These are phyloP conservation scores for Hesperophylax magnus DNA, from an alignment of 1,140 invertebrate species.

Conservation along the genomic window DNA sequence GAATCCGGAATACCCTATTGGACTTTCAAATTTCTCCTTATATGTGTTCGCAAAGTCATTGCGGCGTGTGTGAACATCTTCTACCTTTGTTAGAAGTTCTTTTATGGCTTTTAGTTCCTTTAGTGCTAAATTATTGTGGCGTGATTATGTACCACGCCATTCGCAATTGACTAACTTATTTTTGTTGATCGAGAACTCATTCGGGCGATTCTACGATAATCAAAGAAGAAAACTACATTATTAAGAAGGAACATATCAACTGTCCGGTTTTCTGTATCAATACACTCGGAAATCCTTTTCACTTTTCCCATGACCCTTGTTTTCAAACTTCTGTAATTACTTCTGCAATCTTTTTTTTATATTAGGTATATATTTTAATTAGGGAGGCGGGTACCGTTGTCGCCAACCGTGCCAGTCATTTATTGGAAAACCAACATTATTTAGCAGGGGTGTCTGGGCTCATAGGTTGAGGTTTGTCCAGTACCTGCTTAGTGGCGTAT, in stretches of 20 bases:
- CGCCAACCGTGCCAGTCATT: too few relatives aligned
- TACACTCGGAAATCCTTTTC: too few relatives aligned
- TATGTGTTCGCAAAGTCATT: slow-evolving; percentile 39
- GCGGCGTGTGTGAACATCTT: slow-evolving; percentile 48
- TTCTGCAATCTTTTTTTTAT: too few relatives aligned
- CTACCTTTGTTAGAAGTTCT: slow-evolving; percentile 47
- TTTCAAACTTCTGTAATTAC: too few relatives aligned
- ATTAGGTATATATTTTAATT: slow-evolving; percentile 2
- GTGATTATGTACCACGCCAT: background rate
- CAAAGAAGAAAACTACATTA: too few relatives aligned
- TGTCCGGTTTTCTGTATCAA: too few relatives aligned
- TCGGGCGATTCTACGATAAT: background rate
- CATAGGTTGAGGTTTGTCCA: too few relatives aligned
- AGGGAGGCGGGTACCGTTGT: background rate
- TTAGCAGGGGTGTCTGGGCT: too few relatives aligned
- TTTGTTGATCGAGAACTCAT: slow-evolving; percentile 1
- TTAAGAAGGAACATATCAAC: too few relatives aligned
- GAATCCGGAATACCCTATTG: slow-evolving; percentile 55
- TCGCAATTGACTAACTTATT: background rate
- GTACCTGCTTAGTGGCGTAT: too few relatives aligned
- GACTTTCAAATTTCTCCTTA: slow-evolving; percentile 55
- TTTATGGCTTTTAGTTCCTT: slow-evolving; percentile 41
- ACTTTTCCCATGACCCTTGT: too few relatives aligned
- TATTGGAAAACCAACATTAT: too few relatives aligned
- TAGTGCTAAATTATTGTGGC: slow-evolving; percentile 26